Conservation (phyloP, 2,888 invertebrate genomes). For the Cylloceria caligata region DNA sequence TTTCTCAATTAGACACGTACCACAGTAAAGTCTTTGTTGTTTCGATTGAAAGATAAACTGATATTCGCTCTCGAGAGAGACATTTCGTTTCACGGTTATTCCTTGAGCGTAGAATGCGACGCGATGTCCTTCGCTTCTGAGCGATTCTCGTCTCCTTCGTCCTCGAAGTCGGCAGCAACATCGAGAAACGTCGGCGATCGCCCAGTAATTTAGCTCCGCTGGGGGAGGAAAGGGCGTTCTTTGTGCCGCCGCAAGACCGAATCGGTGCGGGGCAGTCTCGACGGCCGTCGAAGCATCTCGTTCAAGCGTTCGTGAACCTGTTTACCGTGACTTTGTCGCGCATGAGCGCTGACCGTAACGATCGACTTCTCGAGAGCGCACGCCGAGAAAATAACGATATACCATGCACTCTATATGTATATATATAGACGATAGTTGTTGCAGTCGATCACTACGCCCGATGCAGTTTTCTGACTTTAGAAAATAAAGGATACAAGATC, state of each 20-base stretch:
- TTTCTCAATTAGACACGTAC: too few relatives aligned
- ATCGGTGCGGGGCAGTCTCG: constrained; percentile 35
- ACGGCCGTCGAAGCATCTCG: constrained; percentile 58
- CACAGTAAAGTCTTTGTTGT: neutral
- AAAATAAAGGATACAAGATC: constrained; percentile 43
- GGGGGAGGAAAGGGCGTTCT: constrained; percentile 68
- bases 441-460: constrained; percentile 57
- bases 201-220: constrained; percentile 63
- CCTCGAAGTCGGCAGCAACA: constrained; percentile 59
- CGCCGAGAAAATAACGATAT: constrained; percentile 53
- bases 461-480: constrained; percentile 49
- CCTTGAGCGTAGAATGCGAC: constrained; percentile 46
- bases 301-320: constrained; percentile 67
- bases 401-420: constrained; percentile 11
- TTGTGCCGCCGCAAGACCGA: constrained; percentile 57
- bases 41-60: neutral
- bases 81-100: constrained; percentile 64
- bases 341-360: constrained; percentile 71
- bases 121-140: constrained; percentile 59
- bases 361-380: constrained; percentile 65
- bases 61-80: constrained; percentile 26
- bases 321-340: constrained; percentile 72
- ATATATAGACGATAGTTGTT: constrained; percentile 39
- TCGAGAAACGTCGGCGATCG: constrained; percentile 35
- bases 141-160: constrained; percentile 56